Conservation (phyloP, 1,140 invertebrate genomes). For the Lysiphlebus fabarum region DNA sequence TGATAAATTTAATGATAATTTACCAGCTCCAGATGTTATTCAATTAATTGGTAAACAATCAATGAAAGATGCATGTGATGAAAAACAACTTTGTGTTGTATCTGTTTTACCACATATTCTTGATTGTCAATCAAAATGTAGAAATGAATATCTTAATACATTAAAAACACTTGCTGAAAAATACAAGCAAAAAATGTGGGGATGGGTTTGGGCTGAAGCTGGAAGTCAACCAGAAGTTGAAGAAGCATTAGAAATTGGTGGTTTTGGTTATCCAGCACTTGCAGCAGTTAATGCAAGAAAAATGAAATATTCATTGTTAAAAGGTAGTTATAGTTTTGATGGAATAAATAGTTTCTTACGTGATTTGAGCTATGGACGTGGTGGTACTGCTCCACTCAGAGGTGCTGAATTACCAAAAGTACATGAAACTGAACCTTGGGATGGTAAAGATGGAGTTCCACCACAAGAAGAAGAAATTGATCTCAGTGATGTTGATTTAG, state of each 20-base stretch:
- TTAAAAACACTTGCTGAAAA: conserved; percentile 81
- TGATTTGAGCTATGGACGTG: conserved; percentile 91
- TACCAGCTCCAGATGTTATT: conserved; percentile 85
- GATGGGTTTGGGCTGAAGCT: conserved; percentile 95
- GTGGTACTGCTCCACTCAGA: conserved; percentile 85
- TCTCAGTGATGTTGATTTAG: conserved; percentile 85
- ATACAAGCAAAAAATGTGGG: conserved; percentile 95
- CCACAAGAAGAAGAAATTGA: conserved; percentile 90
- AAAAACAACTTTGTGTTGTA: conserved; percentile 88
- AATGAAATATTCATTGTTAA: conserved; percentile 91
- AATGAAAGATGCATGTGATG: conserved; percentile 75
- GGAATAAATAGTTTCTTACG: conserved; percentile 95
- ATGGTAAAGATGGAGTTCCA: conserved; percentile 92
- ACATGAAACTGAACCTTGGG: conserved; percentile 77
- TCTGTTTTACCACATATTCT: conserved; percentile 94
- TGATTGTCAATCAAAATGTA: conserved; percentile 93
- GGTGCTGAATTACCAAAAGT: conserved; percentile 83
- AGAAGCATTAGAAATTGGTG: conserved; percentile 88
- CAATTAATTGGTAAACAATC: conserved; percentile 61
- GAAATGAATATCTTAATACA: conserved; percentile 82
- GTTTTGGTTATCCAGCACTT: conserved; percentile 90
- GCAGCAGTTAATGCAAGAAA: conserved; percentile 95
- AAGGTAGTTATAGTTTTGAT: conserved; percentile 90
- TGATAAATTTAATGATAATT: conserved; percentile 81
- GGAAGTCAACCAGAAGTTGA: conserved; percentile 81